These are phyloP conservation scores for Isichthys henryi DNA, from an alignment of 2,113 vertebrate species.

Conservation along the genomic window DNA sequence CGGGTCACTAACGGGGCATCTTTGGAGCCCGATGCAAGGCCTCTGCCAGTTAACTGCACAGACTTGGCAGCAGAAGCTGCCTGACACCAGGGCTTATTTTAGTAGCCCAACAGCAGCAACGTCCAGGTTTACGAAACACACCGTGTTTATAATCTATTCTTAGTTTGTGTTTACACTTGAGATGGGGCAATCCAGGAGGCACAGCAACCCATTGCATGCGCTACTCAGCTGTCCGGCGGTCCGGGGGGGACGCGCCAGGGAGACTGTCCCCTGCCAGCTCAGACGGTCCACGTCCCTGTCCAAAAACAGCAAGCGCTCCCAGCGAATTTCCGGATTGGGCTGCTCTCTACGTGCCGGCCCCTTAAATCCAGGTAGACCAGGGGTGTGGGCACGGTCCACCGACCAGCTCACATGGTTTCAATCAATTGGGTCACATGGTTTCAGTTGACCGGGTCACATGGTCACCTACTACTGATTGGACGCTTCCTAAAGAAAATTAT, in stretches of 20 bases:
- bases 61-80: not conserved
- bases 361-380: not conserved
- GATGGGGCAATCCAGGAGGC: not conserved
- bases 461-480: not conserved
- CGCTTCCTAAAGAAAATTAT: not conserved
- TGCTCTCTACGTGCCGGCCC: not conserved
- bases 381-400: not conserved
- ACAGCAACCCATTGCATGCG: not conserved
- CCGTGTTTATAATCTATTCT: slow-evolving; percentile 36
- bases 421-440: not conserved
- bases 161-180: slow-evolving; percentile 36
- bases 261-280: not conserved
- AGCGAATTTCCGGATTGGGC: not conserved
- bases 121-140: slow-evolving; percentile 24
- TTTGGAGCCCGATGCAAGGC: not conserved
- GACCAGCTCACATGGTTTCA: not conserved
- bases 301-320: not conserved
- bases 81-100: slow-evolving; percentile 23
- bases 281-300: not conserved
- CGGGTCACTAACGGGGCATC: slow-evolving; percentile 16
- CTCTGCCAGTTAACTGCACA: slow-evolving; percentile 9
- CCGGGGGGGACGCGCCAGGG: too few species aligned
- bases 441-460: not conserved
- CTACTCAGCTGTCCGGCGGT: slow-evolving; percentile 5
- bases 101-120: not conserved